Evolutionary conservation across 1,140 invertebrate species (phyloP).

Genomic region (Caenorhabditis briggsae): DNA sequence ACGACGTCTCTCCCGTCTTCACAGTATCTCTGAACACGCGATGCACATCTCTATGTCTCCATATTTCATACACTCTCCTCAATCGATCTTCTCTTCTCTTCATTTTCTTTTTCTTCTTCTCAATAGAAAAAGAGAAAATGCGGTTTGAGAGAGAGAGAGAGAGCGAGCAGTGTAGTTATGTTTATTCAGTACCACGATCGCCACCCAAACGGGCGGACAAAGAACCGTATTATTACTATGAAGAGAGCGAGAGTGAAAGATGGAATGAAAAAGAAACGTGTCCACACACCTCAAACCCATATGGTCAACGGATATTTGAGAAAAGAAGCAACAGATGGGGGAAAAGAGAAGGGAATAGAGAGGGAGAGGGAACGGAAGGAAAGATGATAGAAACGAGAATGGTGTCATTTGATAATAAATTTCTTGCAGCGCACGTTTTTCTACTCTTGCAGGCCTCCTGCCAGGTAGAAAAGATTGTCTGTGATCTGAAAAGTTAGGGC

Average conservation of each 20-base stretch:
- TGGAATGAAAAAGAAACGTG: neutral
- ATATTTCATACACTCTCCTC: slow-evolving; percentile 16
- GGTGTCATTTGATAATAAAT: neutral
- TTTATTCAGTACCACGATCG: slow-evolving; percentile 30
- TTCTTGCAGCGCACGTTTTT: neutral
- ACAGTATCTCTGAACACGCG: slow-evolving; percentile 37
- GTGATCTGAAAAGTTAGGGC: too few relatives aligned
- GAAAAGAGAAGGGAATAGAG: neutral
- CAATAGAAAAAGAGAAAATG: neutral
- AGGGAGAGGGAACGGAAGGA: neutral
- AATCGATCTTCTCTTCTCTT: slow-evolving; percentile 29
- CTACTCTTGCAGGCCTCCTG: neutral
- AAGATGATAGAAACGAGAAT: neutral
- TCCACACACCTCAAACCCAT: neutral
- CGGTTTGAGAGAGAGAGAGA: neutral
- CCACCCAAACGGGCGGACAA: neutral
- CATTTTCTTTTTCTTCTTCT: neutral
- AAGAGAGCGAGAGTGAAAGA: slow-evolving; percentile 5
- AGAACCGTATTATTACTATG: slow-evolving; percentile 49
- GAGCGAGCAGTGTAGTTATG: neutral
- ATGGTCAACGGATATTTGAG: slow-evolving; percentile 44
- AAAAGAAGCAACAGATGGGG: slow-evolving; percentile 41
- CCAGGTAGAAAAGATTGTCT: too few relatives aligned
- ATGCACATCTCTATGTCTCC: slow-evolving; percentile 39
- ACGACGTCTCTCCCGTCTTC: neutral